Percentiles rank a stretch among this genome's conserved stretches.
phyloP scores from a whole-genome alignment of 1,140 invertebrate genomes.

The Eumaeus atala region DNA sequence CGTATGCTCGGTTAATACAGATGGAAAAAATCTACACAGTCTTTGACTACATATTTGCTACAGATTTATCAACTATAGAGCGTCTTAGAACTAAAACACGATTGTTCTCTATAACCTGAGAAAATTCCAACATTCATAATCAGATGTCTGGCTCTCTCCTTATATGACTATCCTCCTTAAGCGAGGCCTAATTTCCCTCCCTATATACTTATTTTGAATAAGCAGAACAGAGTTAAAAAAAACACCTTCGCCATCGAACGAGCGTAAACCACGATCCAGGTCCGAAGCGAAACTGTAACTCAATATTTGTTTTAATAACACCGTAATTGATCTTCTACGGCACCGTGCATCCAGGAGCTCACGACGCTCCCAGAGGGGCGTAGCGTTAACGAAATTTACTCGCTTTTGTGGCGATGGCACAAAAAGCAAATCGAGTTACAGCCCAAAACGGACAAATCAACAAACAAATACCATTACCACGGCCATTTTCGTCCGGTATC shows the following conservation, averaged over 20 bases:
- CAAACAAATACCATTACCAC: constrained; percentile 68
- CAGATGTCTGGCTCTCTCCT: too few species aligned
- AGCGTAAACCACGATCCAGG: constrained; percentile 21
- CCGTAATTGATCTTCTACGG: constrained; percentile 59
- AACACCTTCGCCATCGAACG: background rate
- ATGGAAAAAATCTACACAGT: too few species aligned
- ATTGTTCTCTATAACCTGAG: too few species aligned
- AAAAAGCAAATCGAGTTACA: constrained; percentile 74
- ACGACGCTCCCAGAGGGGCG: constrained; percentile 38
- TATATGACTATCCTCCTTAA: background rate
- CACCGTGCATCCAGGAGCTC: constrained; percentile 31
- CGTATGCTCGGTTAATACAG: too few species aligned
- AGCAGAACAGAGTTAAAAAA: constrained; percentile 15
- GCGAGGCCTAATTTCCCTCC: background rate
- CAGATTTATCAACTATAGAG: too few species aligned
- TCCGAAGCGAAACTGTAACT: constrained; percentile 49
- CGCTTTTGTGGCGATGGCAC: constrained; percentile 48
- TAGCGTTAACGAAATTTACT: constrained; percentile 65
- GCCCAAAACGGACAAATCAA: constrained; percentile 67
- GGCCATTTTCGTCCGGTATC: constrained; percentile 61
- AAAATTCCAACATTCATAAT: too few species aligned
- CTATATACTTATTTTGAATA: constrained; percentile 8
- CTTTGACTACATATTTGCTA: too few species aligned
- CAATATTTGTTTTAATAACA: constrained; percentile 68
- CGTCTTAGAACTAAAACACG: too few species aligned